Percentiles rank a stretch among this genome's conserved stretches.
Conservation (phyloP, 2,797 vertebrate genomes). For the Rhinichthys osculus region DNA sequence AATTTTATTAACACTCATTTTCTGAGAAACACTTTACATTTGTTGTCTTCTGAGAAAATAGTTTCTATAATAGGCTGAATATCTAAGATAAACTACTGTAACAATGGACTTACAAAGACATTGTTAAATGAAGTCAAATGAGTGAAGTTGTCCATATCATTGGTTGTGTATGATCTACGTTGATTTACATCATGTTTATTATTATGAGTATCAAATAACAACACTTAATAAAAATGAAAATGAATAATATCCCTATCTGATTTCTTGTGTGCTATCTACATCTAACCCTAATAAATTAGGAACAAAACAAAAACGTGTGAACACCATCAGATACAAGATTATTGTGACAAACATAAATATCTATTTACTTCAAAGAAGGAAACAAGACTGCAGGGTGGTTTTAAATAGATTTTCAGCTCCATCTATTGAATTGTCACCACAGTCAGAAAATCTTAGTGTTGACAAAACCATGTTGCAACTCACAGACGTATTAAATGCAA, state of each 20-base stretch:
- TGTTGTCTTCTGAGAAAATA: neutral
- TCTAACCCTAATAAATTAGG: neutral
- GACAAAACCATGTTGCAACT: neutral
- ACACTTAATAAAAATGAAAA: neutral
- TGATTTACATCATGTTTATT: neutral
- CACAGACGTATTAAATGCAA: neutral
- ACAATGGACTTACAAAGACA: neutral
- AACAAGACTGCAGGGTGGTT: neutral
- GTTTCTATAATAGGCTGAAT: slow-evolving; percentile 8
- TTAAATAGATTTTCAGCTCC: neutral
- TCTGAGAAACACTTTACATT: slow-evolving; percentile 11
- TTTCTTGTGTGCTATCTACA: neutral
- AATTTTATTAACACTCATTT: neutral
- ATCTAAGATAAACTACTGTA: slow-evolving; percentile 8
- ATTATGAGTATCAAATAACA: neutral
- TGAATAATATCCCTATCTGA: neutral
- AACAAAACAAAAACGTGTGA: neutral
- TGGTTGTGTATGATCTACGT: neutral
- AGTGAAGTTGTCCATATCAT: neutral
- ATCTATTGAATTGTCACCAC: neutral
- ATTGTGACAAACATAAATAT: too few species aligned
- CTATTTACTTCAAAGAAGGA: too few species aligned
- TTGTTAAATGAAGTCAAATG: slow-evolving; percentile 15
- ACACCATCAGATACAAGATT: neutral
- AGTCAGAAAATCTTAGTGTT: neutral